Percentiles rank a stretch among this genome's conserved stretches.
phyloP scores from a whole-genome alignment of 1,140 invertebrate species.

The Drosophila rufa region DNA sequence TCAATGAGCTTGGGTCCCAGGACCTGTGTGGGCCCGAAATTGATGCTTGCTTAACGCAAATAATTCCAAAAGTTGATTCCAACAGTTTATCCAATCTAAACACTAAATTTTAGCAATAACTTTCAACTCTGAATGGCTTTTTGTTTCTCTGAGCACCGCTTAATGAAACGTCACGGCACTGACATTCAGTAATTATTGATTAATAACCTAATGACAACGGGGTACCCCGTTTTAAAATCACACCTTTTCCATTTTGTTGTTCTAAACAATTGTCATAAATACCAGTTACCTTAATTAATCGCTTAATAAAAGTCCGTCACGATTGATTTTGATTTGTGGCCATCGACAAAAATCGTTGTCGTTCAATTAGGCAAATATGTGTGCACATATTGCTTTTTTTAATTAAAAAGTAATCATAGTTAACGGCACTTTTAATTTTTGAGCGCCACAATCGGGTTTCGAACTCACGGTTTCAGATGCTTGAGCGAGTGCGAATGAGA shows the following conservation, averaged over 20 bases:
- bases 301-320: not conserved
- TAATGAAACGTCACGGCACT: not conserved
- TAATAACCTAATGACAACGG: not conserved
- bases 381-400: not conserved
- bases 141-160: not conserved
- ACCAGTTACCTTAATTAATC: not conserved
- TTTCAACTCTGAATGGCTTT: not conserved
- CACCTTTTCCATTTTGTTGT: not conserved
- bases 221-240: not conserved
- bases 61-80: not conserved
- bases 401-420: not conserved
- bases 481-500: not conserved
- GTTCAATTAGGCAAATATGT: conserved; percentile 2
- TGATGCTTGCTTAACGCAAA: not conserved
- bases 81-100: not conserved
- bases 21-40: not conserved
- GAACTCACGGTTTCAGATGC: too few species aligned
- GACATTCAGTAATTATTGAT: not conserved
- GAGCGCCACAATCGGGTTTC: too few species aligned
- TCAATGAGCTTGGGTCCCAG: conserved; percentile 6
- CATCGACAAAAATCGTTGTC: not conserved
- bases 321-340: conserved; percentile 3
- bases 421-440: too few species aligned
- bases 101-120: not conserved
- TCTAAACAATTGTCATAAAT: not conserved